Evolutionary conservation across 2,113 vertebrate species (phyloP).

Genomic region (Halichoeres trimaculatus): DNA sequence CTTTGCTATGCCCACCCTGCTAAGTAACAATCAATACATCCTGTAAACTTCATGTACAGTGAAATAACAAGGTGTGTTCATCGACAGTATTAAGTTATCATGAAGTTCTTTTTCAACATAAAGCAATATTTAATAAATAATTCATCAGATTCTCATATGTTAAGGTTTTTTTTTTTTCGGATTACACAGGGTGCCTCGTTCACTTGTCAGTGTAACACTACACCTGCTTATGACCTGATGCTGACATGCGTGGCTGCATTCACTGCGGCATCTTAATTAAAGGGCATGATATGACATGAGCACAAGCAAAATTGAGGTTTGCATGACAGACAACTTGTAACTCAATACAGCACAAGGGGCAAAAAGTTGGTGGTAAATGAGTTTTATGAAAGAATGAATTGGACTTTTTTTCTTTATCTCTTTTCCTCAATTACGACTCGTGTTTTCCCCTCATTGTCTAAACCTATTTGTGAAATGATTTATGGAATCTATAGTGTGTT

Average conservation of each 20-base stretch:
- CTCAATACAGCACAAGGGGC: not conserved
- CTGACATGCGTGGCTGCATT: slow-evolving; percentile 37
- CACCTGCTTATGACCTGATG: slow-evolving; percentile 31
- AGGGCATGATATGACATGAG: slow-evolving; percentile 61
- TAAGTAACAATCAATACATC: not conserved
- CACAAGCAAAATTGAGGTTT: not conserved
- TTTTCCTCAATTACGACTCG: too few species aligned
- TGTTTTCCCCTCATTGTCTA: too few species aligned
- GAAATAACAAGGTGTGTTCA: not conserved
- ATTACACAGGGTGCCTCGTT: slow-evolving; percentile 1
- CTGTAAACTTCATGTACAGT: not conserved
- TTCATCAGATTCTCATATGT: not conserved
- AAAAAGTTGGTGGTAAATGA: too few species aligned
- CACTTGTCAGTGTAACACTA: slow-evolving; percentile 23
- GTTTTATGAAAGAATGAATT: too few species aligned
- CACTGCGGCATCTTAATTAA: slow-evolving; percentile 45
- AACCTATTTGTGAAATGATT: too few species aligned
- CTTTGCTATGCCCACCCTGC: slow-evolving; percentile 9
- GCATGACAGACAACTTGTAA: slow-evolving; percentile 16
- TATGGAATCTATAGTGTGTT: not conserved
- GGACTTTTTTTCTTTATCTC: too few species aligned
- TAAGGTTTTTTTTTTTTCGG: slow-evolving; percentile 4
- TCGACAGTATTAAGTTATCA: not conserved
- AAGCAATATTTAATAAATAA: not conserved
- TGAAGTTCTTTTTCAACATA: not conserved